Conservation (phyloP, 2,113 vertebrate genomes). For the Ochotona curzoniae region DNA sequence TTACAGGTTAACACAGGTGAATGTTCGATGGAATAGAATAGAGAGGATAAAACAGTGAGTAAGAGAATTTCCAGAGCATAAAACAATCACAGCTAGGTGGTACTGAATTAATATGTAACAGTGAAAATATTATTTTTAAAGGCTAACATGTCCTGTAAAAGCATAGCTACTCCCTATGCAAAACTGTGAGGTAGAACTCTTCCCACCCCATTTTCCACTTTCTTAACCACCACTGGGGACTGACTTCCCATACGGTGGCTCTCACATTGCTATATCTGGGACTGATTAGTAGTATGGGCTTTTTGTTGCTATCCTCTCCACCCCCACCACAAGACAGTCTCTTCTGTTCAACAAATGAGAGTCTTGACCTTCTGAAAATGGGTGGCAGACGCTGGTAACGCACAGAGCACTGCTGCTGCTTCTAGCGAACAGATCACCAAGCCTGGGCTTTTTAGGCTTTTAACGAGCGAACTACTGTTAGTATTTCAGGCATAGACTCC, state of each 20-base stretch:
- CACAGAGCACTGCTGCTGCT: conserved; percentile 41
- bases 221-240: not conserved
- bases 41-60: conserved; percentile 40
- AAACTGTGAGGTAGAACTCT: conserved; percentile 78
- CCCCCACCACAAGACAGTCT: not conserved
- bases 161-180: conserved; percentile 61
- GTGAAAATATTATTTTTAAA: conserved; percentile 53
- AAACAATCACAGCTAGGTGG: conserved; percentile 35
- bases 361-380: conserved; percentile 19
- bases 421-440: conserved; percentile 15
- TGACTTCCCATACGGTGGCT: not conserved
- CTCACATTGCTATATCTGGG: not conserved
- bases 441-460: conserved; percentile 23
- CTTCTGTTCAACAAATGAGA: conserved; percentile 7
- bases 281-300: not conserved
- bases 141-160: conserved; percentile 56
- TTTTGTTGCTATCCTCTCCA: not conserved
- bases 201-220: conserved; percentile 50
- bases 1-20: conserved; percentile 60
- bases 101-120: conserved; percentile 48
- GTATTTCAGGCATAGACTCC: conserved; percentile 5
- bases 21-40: conserved; percentile 30
- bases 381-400: conserved; percentile 52
- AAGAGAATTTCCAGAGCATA: conserved; percentile 26
- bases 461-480: conserved; percentile 18